phyloP scores from a whole-genome alignment of 1,140 invertebrate genomes.

The Papilio helenus region DNA sequence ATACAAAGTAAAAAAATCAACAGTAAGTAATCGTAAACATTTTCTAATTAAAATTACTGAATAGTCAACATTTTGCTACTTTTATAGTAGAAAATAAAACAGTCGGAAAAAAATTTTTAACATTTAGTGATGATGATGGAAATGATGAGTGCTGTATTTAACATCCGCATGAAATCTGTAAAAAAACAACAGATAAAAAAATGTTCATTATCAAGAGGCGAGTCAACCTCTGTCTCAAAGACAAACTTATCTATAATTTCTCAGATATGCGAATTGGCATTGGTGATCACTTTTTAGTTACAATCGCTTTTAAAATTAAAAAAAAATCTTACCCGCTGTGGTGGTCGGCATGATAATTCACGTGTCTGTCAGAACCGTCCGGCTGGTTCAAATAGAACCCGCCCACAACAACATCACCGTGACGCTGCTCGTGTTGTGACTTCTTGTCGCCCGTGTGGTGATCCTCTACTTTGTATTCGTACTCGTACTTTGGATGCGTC shows the following conservation, averaged over 20 bases:
- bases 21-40: not conserved
- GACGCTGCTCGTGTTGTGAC: conserved; percentile 59
- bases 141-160: conserved; percentile 48
- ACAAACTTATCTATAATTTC: not conserved
- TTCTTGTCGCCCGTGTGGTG: conserved; percentile 62
- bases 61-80: not conserved
- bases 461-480: conserved; percentile 75
- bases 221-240: not conserved
- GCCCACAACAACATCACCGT: conserved; percentile 75
- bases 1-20: not conserved
- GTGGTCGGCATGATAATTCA: conserved; percentile 68
- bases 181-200: conserved; percentile 4
- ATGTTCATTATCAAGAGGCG: not conserved
- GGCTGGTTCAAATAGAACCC: conserved; percentile 78
- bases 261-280: not conserved
- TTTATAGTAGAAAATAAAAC: not conserved
- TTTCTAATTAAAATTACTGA: not conserved
- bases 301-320: not conserved
- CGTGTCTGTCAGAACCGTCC: conserved; percentile 66
- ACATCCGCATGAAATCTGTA: conserved; percentile 52
- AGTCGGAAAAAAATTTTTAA: not conserved
- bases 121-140: conserved; percentile 42
- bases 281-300: not conserved
- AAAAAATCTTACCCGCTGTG: conserved; percentile 62
- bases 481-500: conserved; percentile 66